Percentiles rank a stretch among this genome's conserved stretches.
Conservation (phyloP, 2,113 vertebrate species). For the Cardinalis cardinalis region DNA sequence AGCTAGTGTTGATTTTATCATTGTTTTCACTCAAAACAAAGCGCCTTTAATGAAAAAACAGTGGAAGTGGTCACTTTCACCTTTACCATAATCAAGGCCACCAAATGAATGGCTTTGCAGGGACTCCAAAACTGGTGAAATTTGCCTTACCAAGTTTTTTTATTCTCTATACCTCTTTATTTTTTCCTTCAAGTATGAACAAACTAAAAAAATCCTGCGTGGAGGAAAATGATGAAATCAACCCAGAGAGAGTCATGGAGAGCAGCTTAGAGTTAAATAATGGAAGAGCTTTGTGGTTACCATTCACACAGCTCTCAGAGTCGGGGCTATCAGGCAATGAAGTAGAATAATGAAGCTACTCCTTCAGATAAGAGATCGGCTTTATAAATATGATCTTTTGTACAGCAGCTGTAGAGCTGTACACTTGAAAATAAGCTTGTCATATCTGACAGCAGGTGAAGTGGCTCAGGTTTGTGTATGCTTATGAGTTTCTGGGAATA, state of each 20-base stretch:
- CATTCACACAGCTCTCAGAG: conserved; percentile 57
- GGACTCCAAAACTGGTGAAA: conserved; percentile 26
- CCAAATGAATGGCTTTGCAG: conserved; percentile 36
- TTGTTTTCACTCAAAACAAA: conserved; percentile 32
- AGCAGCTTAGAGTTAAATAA: conserved; percentile 64
- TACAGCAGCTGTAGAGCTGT: conserved; percentile 60
- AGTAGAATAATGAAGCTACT: conserved; percentile 66
- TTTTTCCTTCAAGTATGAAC: conserved; percentile 51
- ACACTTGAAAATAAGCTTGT: conserved; percentile 66
- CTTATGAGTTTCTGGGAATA: conserved; percentile 58
- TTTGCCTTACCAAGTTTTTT: neutral
- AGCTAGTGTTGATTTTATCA: conserved; percentile 10
- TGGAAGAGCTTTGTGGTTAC: conserved; percentile 66
- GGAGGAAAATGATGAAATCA: conserved; percentile 58
- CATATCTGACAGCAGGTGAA: conserved; percentile 61
- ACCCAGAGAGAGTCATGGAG: conserved; percentile 59
- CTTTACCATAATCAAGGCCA: conserved; percentile 26
- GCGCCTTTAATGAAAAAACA: neutral
- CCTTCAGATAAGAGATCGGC: conserved; percentile 64
- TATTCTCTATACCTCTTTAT: conserved; percentile 9
- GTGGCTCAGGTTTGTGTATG: conserved; percentile 62
- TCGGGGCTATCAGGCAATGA: conserved; percentile 59
- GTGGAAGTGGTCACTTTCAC: neutral
- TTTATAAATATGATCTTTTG: conserved; percentile 69
- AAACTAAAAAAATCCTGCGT: conserved; percentile 45